A percentile compares a stretch with the other conserved stretches of the same genome.
Conservation (phyloP, 2,888 invertebrate species). For the Tiliacea aurago region DNA sequence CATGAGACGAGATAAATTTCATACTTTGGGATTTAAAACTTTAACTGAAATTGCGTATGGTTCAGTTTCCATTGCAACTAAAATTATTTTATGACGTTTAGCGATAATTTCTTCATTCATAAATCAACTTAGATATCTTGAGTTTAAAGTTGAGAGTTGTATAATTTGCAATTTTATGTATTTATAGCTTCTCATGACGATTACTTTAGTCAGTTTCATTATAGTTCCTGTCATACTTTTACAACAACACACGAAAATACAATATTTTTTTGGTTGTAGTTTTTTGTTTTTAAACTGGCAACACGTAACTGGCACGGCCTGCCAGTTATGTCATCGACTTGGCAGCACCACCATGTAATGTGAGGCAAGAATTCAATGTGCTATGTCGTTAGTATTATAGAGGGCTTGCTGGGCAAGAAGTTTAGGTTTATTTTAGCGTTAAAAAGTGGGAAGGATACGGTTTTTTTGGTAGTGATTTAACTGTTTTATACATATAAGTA, state of each 20-base stretch:
- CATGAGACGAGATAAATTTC: too few relatives aligned
- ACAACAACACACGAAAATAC: constrained; percentile 7
- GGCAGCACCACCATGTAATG: constrained; percentile 44
- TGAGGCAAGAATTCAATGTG: constrained; percentile 45
- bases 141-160: too few relatives aligned
- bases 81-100: too few relatives aligned
- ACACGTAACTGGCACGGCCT: constrained; percentile 35
- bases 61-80: too few relatives aligned
- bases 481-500: too few relatives aligned
- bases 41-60: too few relatives aligned
- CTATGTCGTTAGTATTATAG: constrained; percentile 16
- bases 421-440: neutral
- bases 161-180: too few relatives aligned
- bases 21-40: too few relatives aligned
- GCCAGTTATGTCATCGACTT: constrained; percentile 53
- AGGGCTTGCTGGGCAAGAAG: neutral
- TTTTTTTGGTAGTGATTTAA: too few relatives aligned
- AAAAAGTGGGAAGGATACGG: neutral
- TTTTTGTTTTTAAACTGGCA: constrained; percentile 39
- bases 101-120: too few relatives aligned
- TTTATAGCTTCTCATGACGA: too few relatives aligned
- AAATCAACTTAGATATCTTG: too few relatives aligned
- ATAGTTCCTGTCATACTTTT: neutral
- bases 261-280: constrained; percentile 7
- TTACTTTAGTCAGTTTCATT: neutral